phyloP scores from a whole-genome alignment of 2,888 invertebrate species.

The Caradrina clavipalpis region DNA sequence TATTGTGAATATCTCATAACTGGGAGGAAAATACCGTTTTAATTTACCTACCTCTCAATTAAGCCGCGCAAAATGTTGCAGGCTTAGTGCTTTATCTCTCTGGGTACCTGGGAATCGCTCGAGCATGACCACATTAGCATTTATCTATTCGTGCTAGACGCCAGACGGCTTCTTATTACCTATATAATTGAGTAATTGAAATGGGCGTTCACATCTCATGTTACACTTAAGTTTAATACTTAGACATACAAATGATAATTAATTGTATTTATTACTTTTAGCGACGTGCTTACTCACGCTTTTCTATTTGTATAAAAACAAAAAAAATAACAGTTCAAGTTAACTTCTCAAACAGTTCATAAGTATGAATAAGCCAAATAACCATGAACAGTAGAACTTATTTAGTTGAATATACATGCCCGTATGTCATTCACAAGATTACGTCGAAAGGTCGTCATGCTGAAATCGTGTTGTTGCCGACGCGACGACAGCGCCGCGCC shows the following conservation, averaged over 20 bases:
- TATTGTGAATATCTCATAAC: constrained; percentile 43
- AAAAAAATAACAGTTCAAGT: neutral
- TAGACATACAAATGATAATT: constrained; percentile 18
- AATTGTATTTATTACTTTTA: neutral
- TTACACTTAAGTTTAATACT: constrained; percentile 39
- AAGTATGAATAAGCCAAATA: constrained; percentile 17
- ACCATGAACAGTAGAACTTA: constrained; percentile 57
- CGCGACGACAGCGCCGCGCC: constrained; percentile 72
- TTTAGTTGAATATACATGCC: constrained; percentile 66
- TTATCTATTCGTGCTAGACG: constrained; percentile 70
- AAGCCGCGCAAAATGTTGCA: constrained; percentile 52
- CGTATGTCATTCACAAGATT: constrained; percentile 78
- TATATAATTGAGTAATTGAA: constrained; percentile 70
- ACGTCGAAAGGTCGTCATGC: constrained; percentile 79
- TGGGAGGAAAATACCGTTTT: constrained; percentile 49
- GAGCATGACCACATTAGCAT: constrained; percentile 74
- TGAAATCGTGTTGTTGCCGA: constrained; percentile 76
- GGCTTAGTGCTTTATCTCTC: constrained; percentile 55
- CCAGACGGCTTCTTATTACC: constrained; percentile 68
- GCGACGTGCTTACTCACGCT: neutral
- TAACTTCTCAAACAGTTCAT: constrained; percentile 1
- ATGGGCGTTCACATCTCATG: constrained; percentile 58
- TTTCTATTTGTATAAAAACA: neutral
- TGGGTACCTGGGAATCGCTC: constrained; percentile 63
- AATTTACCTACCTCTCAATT: constrained; percentile 40